A percentile compares a stretch with the other conserved stretches of the same genome.
Evolutionary conservation across 2,888 invertebrate genomes (phyloP).

Genomic region (Parnassius mnemosyne): DNA sequence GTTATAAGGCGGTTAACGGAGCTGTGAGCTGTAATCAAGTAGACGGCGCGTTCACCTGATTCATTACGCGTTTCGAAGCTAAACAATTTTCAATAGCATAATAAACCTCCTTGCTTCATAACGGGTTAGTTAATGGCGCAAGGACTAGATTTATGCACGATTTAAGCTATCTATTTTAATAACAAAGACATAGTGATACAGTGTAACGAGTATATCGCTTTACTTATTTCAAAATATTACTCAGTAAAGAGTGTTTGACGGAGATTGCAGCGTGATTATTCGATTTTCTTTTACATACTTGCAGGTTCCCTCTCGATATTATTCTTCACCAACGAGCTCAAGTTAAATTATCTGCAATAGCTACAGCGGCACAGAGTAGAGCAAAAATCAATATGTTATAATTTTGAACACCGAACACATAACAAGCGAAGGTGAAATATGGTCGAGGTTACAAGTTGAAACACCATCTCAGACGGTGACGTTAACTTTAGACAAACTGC

Average conservation of each 20-base stretch:
- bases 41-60: constrained; percentile 33
- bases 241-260: too few relatives aligned
- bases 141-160: background rate
- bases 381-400: too few relatives aligned
- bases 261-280: too few relatives aligned
- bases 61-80: constrained; percentile 29
- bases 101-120: constrained; percentile 12
- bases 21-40: constrained; percentile 41
- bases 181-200: too few relatives aligned
- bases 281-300: too few relatives aligned
- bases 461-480: background rate
- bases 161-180: background rate
- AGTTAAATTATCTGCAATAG: too few relatives aligned
- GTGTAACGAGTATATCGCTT: too few relatives aligned
- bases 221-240: too few relatives aligned
- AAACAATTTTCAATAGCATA: constrained; percentile 7
- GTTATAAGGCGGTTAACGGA: constrained; percentile 39
- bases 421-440: background rate
- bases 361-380: too few relatives aligned
- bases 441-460: background rate
- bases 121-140: constrained; percentile 1
- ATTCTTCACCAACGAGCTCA: too few relatives aligned
- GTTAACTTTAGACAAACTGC: background rate
- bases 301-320: too few relatives aligned
- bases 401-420: too few relatives aligned